Base-by-base conservation (phyloP, 2,797 vertebrate genomes). In the Kryptopterus vitreolus region DNA sequence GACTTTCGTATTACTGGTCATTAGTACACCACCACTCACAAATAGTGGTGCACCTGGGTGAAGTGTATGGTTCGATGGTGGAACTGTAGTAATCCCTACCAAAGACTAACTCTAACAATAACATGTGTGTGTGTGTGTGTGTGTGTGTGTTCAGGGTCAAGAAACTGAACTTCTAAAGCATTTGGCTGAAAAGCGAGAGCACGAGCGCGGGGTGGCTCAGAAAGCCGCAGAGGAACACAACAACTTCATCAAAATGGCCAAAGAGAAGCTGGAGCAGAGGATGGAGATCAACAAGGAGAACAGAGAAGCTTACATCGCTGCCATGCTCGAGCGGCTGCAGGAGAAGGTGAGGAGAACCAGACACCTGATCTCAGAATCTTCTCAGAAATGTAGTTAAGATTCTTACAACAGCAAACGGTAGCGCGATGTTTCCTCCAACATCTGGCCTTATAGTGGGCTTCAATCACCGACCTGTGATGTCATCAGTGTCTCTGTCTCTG, bases 141-240 rank as follows among this genome's bases (percentile, higher is more conserved):
- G 38, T 43, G 38, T 43, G 38, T 43, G 38, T 43, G 8, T 69
- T 59, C 75, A 98, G 97, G 96, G 93, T 87, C 96, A 97, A 77
- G 96, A 99, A 88, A 95, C 97, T 0, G 96, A 98, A 89, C 94
- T 98, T 78, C 92, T 97, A 87, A 97, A 97, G 81, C 96, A 97
- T 77, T 88, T 98, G 83, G 96, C 96, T 0, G 96, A 96, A 86
- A 95, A 96, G 84, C 85, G 97, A 77, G 97, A 98, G 18, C 96
- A 99, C 0, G 95, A 98, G 86, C 91, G 95, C 0, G 96, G 96
- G 50, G 96, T 97, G 18, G 95, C 95, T 61, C 96, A 96, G 89
- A 98, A 99, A 86, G 96, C 95, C 85, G 92, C 95, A 0, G 95
- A 95, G 82, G 95, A 95, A 84, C 95, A 95, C 89, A 94, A 92